These are phyloP conservation scores for Panthera tigris DNA, from an alignment of 2,113 vertebrate species.

Conservation along the genomic window DNA sequence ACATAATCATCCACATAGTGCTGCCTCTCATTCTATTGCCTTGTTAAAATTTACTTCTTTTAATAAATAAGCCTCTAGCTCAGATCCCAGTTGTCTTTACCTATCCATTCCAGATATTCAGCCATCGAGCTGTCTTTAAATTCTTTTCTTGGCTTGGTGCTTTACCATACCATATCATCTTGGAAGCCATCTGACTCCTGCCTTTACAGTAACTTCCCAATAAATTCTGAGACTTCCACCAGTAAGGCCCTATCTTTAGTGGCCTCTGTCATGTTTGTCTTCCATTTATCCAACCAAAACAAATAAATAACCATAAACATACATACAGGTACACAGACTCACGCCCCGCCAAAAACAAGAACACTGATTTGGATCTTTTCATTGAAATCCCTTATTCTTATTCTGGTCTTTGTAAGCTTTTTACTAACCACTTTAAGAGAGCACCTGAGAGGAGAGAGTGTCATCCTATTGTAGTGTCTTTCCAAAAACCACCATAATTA, in stretches of 20 bases:
- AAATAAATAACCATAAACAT: not conserved
- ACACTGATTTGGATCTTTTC: not conserved
- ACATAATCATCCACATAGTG: not conserved
- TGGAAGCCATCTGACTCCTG: not conserved
- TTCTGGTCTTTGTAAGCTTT: not conserved
- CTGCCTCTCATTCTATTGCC: not conserved
- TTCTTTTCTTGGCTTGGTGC: not conserved
- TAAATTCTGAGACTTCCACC: not conserved
- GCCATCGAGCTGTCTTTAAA: not conserved
- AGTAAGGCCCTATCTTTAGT: not conserved
- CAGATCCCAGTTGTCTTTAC: not conserved
- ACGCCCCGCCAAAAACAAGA: not conserved
- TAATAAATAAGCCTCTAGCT: not conserved
- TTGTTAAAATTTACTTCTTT: not conserved
- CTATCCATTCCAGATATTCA: not conserved
- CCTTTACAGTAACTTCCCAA: not conserved
- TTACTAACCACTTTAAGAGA: not conserved
- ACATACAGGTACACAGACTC: not conserved
- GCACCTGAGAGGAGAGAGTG: not conserved
- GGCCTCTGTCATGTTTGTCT: not conserved
- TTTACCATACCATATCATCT: not conserved
- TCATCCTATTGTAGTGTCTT: not conserved
- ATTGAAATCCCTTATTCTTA: not conserved
- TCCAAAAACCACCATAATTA: not conserved
- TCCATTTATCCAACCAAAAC: not conserved